Evolutionary conservation across 2,797 vertebrate species (phyloP), one percentile per base, ranked within the genome.

Genomic region (Melanotaenia nigrans): DNA sequence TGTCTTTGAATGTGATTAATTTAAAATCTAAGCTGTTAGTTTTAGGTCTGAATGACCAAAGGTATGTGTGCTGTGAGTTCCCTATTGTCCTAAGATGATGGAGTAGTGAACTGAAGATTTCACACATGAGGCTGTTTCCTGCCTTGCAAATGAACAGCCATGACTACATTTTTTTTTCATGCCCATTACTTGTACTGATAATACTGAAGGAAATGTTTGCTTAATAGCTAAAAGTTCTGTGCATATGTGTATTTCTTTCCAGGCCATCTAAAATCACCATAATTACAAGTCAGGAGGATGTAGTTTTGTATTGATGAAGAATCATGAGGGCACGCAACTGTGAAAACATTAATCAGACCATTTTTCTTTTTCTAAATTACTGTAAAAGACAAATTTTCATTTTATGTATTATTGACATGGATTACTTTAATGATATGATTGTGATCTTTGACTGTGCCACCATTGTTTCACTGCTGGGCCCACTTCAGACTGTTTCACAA

Each of bases 21-120:
- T 36, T 65, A 33, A 75, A 74, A 72, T 70, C 70, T 75, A 54
- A 24, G 28, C 51, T 25, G 32, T 73, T 73, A 28, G 35, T 45
- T 10, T 1, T 32, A 25, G 4, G 2, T 66, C 18, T 60, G 45
- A 72, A 64, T 60, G 69, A 38, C 66, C 40, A 54, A 54, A 32
- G 25, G 7, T 2, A 2, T 38, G 1, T 33, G 7, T 51, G 32
- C n/a, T 51, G 13, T 16, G 16, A 60, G 12, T 32, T 77, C 16
- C 25, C 33, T n/a, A 58, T 35, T 73, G 32, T 65, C 62, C 66
- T 68, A 14, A 53, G 68, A 58, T 33, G 25, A 54, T 5, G 11
- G 32, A 25, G 32, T n/a, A 25, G 4, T 14, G n/a, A 40, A 61
- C 65, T 62, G 4, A 45, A 25, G 38, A n/a, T 67, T 60, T 54